Base-by-base conservation (phyloP, 2,113 vertebrate genomes). In the Seriola dumerili region DNA sequence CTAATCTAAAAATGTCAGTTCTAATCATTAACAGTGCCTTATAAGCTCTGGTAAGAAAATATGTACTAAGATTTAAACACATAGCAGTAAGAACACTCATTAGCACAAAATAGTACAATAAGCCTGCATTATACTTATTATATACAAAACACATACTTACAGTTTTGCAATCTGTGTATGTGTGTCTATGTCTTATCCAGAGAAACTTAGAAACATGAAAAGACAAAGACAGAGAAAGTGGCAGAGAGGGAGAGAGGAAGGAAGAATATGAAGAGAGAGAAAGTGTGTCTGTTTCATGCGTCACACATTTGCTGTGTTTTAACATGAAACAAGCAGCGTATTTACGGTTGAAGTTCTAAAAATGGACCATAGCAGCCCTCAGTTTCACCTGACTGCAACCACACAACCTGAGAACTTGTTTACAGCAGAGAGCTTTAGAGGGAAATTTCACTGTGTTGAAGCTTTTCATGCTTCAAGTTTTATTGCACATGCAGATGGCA, bases 291-390 rank as follows among this genome's bases (percentile, higher is more conserved):
- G 68, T 64, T 61, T 85, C 61, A 84, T 29, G 67, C 4, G 4
- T 80, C 70, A 78, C 50, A 61, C n/a, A 12, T 50, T 79, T 42
- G n/a, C 83, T 80, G 75, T 92, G 90, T 93, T 90, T 85, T 40
- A 75, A 90, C 83, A 85, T 83, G 50, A 92, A 89, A 93, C 90
- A 91, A 76, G 73, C 64, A 44, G 77, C 82, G 17, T 91, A 89
- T 93, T 92, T 92, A 91, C 89, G 73, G 81, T 88, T 80, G 64
- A 61, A 25, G 67, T 64, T 83, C 83, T 78, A 80, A 88, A 86
- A 77, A 84, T 78, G 66, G 76, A 83, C 40, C 34, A 16, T 8
- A 10, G 71, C 12, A 36, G 54, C 23, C 12, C 48, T 74, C 25
- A 46, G 42, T 66, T 50, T 85, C 36, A 81, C 71, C 65, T 69